Conservation (phyloP, 2,797 vertebrate genomes). For the Muscicapa comitata region DNA sequence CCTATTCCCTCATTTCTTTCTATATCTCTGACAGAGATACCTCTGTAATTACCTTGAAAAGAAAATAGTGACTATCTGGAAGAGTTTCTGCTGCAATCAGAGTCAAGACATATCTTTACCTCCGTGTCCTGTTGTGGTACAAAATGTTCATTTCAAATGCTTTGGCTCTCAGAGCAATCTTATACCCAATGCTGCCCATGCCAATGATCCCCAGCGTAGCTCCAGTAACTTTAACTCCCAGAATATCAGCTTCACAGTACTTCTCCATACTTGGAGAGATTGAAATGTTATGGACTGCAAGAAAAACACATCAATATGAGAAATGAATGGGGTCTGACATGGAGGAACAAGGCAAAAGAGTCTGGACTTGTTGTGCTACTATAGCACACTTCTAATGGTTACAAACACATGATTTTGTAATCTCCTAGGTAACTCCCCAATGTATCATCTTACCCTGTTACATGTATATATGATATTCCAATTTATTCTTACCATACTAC, state of each 20-base stretch:
- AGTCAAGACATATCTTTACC: slow-evolving; percentile 47
- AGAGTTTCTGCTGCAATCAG: neutral
- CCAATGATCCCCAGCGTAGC: slow-evolving; percentile 81
- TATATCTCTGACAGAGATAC: neutral
- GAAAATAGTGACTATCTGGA: neutral
- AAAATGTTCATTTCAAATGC: slow-evolving; percentile 81
- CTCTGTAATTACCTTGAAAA: neutral
- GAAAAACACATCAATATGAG: neutral
- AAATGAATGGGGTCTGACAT: neutral
- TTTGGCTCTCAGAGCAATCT: slow-evolving; percentile 72
- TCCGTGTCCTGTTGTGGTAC: slow-evolving; percentile 76
- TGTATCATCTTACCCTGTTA: neutral
- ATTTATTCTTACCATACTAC: neutral
- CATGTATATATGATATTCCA: neutral
- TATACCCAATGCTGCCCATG: slow-evolving; percentile 76
- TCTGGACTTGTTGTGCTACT: neutral
- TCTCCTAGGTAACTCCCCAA: neutral
- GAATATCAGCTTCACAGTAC: neutral
- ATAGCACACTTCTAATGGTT: neutral
- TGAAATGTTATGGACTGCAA: slow-evolving; percentile 66
- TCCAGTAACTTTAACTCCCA: slow-evolving; percentile 72
- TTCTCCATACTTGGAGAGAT: slow-evolving; percentile 17
- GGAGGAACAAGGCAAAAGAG: neutral
- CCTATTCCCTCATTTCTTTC: neutral
- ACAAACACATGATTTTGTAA: neutral